Evolutionary conservation across 2,888 invertebrate species (phyloP), one percentile per base, ranked within the genome.

Genomic region (Caenorhabditis sulstoni): DNA sequence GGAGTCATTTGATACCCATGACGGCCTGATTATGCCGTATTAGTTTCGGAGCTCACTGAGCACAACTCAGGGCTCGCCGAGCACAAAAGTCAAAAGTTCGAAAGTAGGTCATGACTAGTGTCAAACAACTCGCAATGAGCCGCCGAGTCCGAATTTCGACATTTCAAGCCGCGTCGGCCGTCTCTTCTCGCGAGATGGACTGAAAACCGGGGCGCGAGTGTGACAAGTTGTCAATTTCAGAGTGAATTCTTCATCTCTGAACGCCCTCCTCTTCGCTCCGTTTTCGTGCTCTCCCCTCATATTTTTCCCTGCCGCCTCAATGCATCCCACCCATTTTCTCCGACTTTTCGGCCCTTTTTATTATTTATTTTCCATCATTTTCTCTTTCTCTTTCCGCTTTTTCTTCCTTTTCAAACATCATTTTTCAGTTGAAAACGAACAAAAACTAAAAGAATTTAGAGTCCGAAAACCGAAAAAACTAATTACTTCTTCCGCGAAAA

Each of bases 211-310:
- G n/a, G n/a, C n/a, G n/a, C n/a, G n/a, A n/a, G 58, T 50, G 59
- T 52, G 44, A 67, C 59, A 68, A 59, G 52, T 7, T 29, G 29
- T 5, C 68, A 68, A 52, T 23, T 52, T 52, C 52, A 22, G 52
- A 29, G 52, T 41, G 7, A 11, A n/a, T 11, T 41, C 41, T 7
- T 29, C 41, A 41, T 41, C 14, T 41, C 14, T 14, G 41, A 41
- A 14, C 14, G 11, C 41, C 41, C 11, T 41, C 41, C 11, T 11
- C 41, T 11, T 41, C 11, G 3, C 11, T 41, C 14, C 12, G 11
- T 41, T 3, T 11, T 41, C 41, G 2, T 41, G 3, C 11, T 11
- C 14, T 11, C 7, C 11, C 7, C 29, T 29, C 29, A 3, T 29
- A 29, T 29, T 29, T 29, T 29, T 29, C 29, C 4, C 29, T 29